Conservation (phyloP, 1,140 invertebrate species). For the Bombus consobrinus region DNA sequence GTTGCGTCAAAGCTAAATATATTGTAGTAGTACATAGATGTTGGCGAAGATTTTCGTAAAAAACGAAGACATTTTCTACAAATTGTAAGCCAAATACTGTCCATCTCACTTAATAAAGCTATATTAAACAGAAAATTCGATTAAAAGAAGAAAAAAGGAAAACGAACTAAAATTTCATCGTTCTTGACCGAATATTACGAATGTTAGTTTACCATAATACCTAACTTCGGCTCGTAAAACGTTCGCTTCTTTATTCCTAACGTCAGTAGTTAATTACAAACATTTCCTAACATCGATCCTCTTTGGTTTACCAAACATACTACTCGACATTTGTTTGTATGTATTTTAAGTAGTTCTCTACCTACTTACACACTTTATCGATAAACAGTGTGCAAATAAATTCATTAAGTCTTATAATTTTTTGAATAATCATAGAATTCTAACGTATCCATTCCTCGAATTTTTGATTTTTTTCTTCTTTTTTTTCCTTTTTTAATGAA, state of each 20-base stretch:
- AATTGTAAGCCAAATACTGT: not conserved
- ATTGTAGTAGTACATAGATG: not conserved
- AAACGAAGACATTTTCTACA: not conserved
- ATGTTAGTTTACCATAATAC: conserved; percentile 20
- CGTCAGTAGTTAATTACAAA: conserved; percentile 18
- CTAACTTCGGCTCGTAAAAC: not conserved
- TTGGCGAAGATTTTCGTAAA: not conserved
- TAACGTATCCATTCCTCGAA: conserved; percentile 5
- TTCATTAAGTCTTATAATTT: conserved; percentile 28
- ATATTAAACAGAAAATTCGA: not conserved
- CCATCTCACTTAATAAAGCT: not conserved
- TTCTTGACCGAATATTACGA: conserved; percentile 2
- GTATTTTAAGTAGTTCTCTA: conserved; percentile 29
- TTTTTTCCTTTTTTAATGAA: not conserved
- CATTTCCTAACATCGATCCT: conserved; percentile 35
- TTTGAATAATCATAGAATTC: conserved; percentile 33
- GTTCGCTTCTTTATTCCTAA: conserved; percentile 10
- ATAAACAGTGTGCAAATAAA: conserved; percentile 35
- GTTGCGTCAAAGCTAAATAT: not conserved
- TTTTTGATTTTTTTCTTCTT: conserved; percentile 20
- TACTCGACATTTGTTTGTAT: conserved; percentile 21
- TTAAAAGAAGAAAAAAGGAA: not conserved
- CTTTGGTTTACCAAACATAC: conserved; percentile 50
- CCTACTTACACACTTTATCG: conserved; percentile 35
- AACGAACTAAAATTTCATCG: not conserved